phyloP scores from a whole-genome alignment of 1,140 invertebrate species.

The Musca vetustissima region DNA sequence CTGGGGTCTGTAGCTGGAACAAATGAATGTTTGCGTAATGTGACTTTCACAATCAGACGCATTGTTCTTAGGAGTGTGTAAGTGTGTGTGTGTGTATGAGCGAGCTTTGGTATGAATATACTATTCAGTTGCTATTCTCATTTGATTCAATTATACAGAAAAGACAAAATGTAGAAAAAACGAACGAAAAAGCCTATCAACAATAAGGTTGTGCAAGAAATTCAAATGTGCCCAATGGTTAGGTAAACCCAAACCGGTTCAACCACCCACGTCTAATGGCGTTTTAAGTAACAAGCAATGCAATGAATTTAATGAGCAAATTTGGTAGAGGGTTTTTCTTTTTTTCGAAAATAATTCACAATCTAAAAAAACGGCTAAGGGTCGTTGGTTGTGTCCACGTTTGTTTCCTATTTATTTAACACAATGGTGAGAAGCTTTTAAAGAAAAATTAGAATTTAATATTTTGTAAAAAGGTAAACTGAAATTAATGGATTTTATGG shows the following conservation, averaged over 20 bases:
- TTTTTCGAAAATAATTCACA: too few relatives aligned
- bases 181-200: background rate
- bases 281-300: too few relatives aligned
- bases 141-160: background rate
- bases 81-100: background rate
- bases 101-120: background rate
- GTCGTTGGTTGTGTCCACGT: too few relatives aligned
- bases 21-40: background rate
- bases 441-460: too few relatives aligned
- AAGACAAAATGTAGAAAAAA: background rate
- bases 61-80: background rate
- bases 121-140: background rate
- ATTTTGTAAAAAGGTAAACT: too few relatives aligned
- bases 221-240: background rate
- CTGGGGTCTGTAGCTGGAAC: background rate
- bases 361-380: too few relatives aligned
- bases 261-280: too few relatives aligned
- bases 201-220: background rate
- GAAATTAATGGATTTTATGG: too few relatives aligned
- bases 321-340: too few relatives aligned
- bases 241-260: background rate
- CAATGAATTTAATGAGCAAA: too few relatives aligned
- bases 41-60: slow-evolving; percentile 2
- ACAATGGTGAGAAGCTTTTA: too few relatives aligned
- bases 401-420: too few relatives aligned